Evolutionary conservation across 2,888 invertebrate genomes (phyloP), one percentile per base, ranked within the genome.

Genomic region (Orthosia incerta): DNA sequence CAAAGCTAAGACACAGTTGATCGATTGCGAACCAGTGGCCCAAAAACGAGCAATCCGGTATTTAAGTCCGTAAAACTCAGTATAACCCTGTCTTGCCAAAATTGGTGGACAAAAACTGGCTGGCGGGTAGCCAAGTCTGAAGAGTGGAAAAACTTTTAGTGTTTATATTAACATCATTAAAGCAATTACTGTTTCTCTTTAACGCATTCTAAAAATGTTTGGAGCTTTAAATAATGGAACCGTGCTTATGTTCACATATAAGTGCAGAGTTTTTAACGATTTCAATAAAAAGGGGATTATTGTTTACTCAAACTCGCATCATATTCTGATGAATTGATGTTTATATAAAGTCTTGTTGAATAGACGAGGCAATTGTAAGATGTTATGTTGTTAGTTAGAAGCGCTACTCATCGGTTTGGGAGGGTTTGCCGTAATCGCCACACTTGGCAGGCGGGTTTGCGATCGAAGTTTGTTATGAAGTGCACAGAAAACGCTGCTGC

Each of bases 101-200:
- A 70, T 71, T 80, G 53, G 18, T 61, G 63, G 56, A 65, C 71
- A 80, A 80, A 80, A 80, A 68, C 45, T 62, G 16, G 45, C 31
- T 80, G 80, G 80, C 65, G 2, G 5, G 18, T 11, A 31, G 80
- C 80, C 80, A 80, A 80, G 26, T 61, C 57, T 65, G 61, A 56
- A 66, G 64, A 80, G 71, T 79, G 80, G 80, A 80, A 80, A 80
- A 80, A 80, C 80, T 80, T 80, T 80, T 71, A 80, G 53, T 71
- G 71, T 80, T 71, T 71, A 71, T 76, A 71, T 76, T 80, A 80
- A 76, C 67, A 75, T 80, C 76, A 76, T 80, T 80, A 80, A 45
- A 71, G 75, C 75, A 75, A 80, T 79, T 80, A 79, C 59, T 75
- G 75, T 70, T 80, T 26, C 75, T 66, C 62, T 63, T 68, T 74